Evolutionary conservation across 2,113 vertebrate species (phyloP).

Genomic region (Eolophus roseicapilla): DNA sequence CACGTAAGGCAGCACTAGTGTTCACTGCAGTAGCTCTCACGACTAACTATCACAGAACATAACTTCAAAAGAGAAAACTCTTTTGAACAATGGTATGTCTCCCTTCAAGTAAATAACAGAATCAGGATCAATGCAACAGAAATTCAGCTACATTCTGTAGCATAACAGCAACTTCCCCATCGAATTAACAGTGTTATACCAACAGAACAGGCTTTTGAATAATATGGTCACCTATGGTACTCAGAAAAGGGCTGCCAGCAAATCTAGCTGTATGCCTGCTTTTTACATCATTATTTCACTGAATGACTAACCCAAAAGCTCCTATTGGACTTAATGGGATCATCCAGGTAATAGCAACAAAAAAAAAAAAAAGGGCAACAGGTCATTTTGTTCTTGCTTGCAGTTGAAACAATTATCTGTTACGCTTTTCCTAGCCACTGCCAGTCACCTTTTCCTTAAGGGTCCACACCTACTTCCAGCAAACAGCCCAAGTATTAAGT

Average conservation of each 20-base stretch:
- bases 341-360: neutral
- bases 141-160: neutral
- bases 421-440: neutral
- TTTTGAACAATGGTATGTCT: neutral
- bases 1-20: neutral
- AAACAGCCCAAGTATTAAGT: neutral
- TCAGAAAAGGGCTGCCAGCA: neutral
- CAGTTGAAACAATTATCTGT: neutral
- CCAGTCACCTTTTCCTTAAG: neutral
- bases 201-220: neutral
- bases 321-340: neutral
- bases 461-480: neutral
- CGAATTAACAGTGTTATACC: neutral
- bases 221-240: neutral
- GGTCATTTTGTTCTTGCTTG: neutral
- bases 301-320: neutral
- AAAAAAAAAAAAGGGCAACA: neutral
- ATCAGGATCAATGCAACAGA: neutral
- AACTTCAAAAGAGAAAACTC: neutral
- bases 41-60: neutral
- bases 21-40: neutral
- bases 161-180: neutral
- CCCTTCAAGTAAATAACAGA: neutral
- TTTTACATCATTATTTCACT: neutral
- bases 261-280: neutral